Base-by-base conservation (phyloP, 2,797 vertebrate genomes). In the Emys orbicularis region DNA sequence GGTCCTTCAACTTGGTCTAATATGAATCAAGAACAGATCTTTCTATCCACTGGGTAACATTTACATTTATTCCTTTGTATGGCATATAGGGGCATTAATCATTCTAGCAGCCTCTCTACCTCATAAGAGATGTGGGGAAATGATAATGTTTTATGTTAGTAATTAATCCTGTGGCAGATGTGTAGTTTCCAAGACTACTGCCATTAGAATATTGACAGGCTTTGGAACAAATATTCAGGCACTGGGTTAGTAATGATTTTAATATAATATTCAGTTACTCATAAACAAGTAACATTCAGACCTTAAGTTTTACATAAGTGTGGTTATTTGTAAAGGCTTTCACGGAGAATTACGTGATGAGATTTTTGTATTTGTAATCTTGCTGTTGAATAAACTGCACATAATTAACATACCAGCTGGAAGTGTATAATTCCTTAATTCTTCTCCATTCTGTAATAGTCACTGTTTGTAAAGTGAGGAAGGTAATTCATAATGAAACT, bases 141-240 rank as follows among this genome's bases (percentile, higher is more conserved):
- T 98, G 97, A 98, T 98, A 98, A 98, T 97, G 97, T 97, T 98
- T 98, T 97, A 98, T 98, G 97, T 95, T 92, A 98, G 96, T 98
- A 98, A 98, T 98, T 98, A 98, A 98, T 98, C 97, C 96, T 96
- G 92, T 90, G 94, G 95, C 98, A 98, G 98, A 98, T 98, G 97
- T 95, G 97, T 95, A 94, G 97, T 98, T 98, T 98, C 98, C 97
- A 97, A 97, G 98, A 96, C 97, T 98, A 95, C 97, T 94, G 91
- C 89, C 96, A 97, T 98, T 98, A 97, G 92, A 96, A 93, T 97
- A 97, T 95, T 97, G 98, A 98, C 97, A 98, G 95, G 90, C 96
- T 98, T 98, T 94, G 31, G 93, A 98, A 97, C 90, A 97, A 96
- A 94, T 97, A 97, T 90, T 96, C 96, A 90, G 95, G 68, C 91